These are phyloP conservation scores for Antitype chi DNA, from an alignment of 2,888 invertebrate genomes.

Conservation along the genomic window DNA sequence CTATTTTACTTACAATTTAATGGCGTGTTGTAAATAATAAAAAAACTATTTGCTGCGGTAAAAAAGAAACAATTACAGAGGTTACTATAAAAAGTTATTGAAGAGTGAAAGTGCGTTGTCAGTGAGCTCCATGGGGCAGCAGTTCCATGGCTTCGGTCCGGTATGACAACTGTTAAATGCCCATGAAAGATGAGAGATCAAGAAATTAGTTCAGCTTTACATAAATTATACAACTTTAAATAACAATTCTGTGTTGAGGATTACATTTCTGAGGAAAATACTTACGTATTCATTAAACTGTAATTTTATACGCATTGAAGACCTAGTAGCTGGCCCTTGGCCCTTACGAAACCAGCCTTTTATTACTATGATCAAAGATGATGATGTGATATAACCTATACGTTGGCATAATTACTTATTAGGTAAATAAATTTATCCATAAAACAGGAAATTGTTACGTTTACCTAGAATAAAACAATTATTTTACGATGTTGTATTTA, in stretches of 20 bases:
- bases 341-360: neutral
- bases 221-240: slow-evolving; percentile 35
- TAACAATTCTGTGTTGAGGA: slow-evolving; percentile 6
- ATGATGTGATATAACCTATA: neutral
- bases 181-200: slow-evolving; percentile 42
- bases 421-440: neutral
- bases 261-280: slow-evolving; percentile 22
- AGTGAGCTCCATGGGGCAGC: slow-evolving; percentile 36
- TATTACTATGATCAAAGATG: neutral
- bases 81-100: slow-evolving; percentile 42
- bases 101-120: slow-evolving; percentile 51
- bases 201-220: slow-evolving; percentile 38
- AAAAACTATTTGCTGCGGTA: neutral
- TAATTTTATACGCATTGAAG: slow-evolving; percentile 25
- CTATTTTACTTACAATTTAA: neutral
- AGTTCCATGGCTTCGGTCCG: slow-evolving; percentile 39
- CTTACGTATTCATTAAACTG: neutral
- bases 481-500: slow-evolving; percentile 24
- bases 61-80: slow-evolving; percentile 28
- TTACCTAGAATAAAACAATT: slow-evolving; percentile 6
- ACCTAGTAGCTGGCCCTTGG: slow-evolving; percentile 14
- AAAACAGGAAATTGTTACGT: slow-evolving; percentile 32
- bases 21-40: slow-evolving; percentile 4
- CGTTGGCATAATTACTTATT: neutral
- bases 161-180: slow-evolving; percentile 39